phyloP scores from a whole-genome alignment of 2,797 vertebrate genomes.

The Enteromius anoplus region DNA sequence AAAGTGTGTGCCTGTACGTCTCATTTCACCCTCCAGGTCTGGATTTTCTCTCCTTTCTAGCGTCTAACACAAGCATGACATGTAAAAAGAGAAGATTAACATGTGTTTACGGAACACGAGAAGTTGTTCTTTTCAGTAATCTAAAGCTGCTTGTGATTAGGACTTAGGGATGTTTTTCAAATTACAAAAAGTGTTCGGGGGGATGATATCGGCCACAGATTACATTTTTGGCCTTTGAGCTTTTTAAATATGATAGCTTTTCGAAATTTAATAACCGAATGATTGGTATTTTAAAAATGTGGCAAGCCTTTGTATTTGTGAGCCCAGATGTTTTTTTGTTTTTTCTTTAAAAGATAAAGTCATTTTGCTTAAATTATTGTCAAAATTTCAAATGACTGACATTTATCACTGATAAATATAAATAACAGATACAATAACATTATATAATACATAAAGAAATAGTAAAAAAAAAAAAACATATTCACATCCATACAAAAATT shows the following conservation, averaged over 20 bases:
- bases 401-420: neutral
- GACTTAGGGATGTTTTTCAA: conserved; percentile 40
- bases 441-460: neutral
- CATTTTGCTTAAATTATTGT: neutral
- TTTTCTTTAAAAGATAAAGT: neutral
- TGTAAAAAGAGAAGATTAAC: conserved; percentile 57
- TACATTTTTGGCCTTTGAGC: conserved; percentile 21
- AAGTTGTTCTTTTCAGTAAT: conserved; percentile 49
- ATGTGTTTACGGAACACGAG: conserved; percentile 49
- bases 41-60: conserved; percentile 5
- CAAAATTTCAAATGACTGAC: neutral
- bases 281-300: conserved; percentile 9
- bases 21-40: conserved; percentile 34
- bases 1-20: conserved; percentile 42
- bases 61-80: conserved; percentile 35
- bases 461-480: neutral
- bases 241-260: conserved; percentile 31
- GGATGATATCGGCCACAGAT: conserved; percentile 37
- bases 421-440: neutral
- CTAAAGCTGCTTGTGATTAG: conserved; percentile 38
- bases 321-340: neutral
- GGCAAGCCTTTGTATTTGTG: neutral
- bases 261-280: neutral
- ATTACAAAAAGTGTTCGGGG: conserved; percentile 14
- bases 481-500: neutral